phyloP scores from a whole-genome alignment of 2,797 vertebrate genomes.

The Myiothlypis chrysogaster region DNA sequence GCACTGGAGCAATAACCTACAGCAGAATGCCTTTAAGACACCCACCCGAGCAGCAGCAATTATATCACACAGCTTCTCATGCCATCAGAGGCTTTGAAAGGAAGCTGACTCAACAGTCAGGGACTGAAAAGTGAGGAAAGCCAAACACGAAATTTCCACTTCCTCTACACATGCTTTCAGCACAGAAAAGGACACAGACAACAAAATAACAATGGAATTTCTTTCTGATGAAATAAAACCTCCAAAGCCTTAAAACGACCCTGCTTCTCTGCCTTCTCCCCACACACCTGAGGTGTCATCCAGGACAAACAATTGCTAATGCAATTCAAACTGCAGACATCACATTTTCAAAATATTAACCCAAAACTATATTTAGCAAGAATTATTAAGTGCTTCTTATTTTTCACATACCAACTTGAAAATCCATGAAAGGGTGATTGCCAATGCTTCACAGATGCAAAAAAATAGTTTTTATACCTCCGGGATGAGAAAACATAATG shows the following conservation, averaged over 20 bases:
- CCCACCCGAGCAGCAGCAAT: neutral
- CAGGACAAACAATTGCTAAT: fast-evolving
- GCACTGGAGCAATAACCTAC: neutral
- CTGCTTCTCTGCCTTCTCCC: neutral
- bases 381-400: neutral
- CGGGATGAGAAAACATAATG: neutral
- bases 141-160: neutral
- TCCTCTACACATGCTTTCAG: neutral
- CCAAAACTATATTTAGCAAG: neutral
- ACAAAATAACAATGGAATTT: neutral
- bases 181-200: neutral
- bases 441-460: neutral
- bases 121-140: neutral
- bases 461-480: neutral
- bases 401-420: neutral
- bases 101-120: neutral
- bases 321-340: neutral
- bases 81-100: neutral
- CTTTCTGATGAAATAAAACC: neutral
- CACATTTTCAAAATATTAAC: fast-evolving
- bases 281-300: neutral
- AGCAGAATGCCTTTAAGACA: neutral
- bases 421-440: neutral
- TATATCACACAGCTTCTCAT: neutral
- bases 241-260: neutral